Evolutionary conservation across 2,113 vertebrate genomes (phyloP).

Genomic region (Nesogale talazaci): DNA sequence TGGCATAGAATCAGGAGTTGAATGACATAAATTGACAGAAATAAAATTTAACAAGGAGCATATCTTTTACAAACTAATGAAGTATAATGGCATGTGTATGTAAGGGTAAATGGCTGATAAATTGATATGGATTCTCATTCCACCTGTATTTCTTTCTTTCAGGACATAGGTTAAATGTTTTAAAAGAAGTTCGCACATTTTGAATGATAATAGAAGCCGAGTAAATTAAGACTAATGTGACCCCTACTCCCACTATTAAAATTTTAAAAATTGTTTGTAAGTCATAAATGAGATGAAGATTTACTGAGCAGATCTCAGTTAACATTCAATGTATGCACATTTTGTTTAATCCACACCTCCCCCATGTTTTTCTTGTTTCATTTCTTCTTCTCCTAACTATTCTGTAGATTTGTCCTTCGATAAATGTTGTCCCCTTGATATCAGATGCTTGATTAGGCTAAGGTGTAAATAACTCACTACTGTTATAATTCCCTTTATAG

Average conservation of each 20-base stretch:
- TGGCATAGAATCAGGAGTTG: background rate
- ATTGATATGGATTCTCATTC: background rate
- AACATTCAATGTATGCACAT: too few relatives aligned
- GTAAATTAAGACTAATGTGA: background rate
- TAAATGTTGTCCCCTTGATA: too few relatives aligned
- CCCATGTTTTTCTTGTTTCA: too few relatives aligned
- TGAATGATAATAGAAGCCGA: background rate
- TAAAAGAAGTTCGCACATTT: background rate
- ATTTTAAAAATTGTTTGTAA: too few relatives aligned
- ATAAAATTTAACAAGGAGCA: constrained; percentile 35
- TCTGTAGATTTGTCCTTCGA: too few relatives aligned
- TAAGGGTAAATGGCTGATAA: background rate
- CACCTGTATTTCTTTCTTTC: background rate
- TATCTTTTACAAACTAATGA: constrained; percentile 32
- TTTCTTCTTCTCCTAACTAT: too few relatives aligned
- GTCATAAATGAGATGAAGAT: too few relatives aligned
- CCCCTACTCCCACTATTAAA: background rate
- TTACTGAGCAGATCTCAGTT: too few relatives aligned
- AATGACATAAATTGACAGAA: constrained; percentile 43
- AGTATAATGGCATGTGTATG: background rate
- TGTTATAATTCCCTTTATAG: too few relatives aligned
- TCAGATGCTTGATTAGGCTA: too few relatives aligned
- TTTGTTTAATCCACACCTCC: too few relatives aligned
- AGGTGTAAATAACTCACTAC: too few relatives aligned
- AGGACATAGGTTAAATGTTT: background rate